Percentiles rank a stretch among this genome's conserved stretches.
These are phyloP conservation scores for Nemapogon koenigi DNA, from an alignment of 2,888 invertebrate species.

Conservation along the genomic window DNA sequence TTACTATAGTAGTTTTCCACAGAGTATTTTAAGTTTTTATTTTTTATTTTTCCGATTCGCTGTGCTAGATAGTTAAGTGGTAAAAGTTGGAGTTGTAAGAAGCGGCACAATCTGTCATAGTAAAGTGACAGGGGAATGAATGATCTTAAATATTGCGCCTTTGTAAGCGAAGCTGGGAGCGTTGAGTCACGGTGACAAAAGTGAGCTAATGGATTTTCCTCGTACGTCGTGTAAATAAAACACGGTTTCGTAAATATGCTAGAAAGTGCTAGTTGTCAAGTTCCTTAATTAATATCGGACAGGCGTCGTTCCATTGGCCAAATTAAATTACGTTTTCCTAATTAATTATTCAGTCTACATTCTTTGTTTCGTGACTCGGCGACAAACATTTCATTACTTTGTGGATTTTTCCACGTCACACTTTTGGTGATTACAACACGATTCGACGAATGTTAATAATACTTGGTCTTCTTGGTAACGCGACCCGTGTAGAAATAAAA, in stretches of 20 bases:
- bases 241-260: neutral
- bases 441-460: too few relatives aligned
- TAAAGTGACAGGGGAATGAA: conserved; percentile 40
- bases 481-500: too few relatives aligned
- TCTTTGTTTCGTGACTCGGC: neutral
- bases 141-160: conserved; percentile 42
- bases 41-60: too few relatives aligned
- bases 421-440: too few relatives aligned
- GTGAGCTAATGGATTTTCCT: conserved; percentile 26
- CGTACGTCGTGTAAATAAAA: conserved; percentile 20
- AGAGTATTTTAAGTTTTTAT: too few relatives aligned
- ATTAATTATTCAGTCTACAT: neutral
- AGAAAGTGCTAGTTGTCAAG: neutral
- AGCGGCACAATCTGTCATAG: conserved; percentile 28
- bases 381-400: neutral
- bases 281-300: conserved; percentile 14
- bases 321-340: conserved; percentile 34
- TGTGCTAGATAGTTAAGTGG: too few relatives aligned
- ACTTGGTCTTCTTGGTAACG: too few relatives aligned
- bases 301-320: conserved; percentile 33
- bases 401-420: too few relatives aligned
- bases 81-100: too few relatives aligned
- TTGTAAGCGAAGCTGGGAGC: conserved; percentile 19
- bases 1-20: too few relatives aligned
- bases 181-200: conserved; percentile 26